A percentile compares a stretch with the other conserved stretches of the same genome.
Evolutionary conservation across 2,888 invertebrate species (phyloP).

Genomic region (Drosophila villosipedis): DNA sequence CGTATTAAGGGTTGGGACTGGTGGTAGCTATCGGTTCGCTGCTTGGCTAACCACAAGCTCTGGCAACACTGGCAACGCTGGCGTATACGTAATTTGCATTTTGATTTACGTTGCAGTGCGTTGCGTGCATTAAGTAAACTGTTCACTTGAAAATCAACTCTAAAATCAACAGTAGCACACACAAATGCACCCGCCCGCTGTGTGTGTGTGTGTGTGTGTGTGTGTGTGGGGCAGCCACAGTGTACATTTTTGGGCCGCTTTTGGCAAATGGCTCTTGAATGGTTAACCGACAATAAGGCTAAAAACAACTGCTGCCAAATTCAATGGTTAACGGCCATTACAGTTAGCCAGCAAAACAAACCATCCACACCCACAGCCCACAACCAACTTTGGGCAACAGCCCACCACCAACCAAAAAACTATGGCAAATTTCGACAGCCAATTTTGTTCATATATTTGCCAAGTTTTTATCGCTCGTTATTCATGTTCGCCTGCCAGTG

Average conservation of each 20-base stretch:
- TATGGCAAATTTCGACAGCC: slow-evolving; percentile 41
- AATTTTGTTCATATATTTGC: slow-evolving; percentile 77
- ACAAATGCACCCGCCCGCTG: slow-evolving; percentile 36
- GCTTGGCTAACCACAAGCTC: slow-evolving; percentile 67
- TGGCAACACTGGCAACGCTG: slow-evolving; percentile 70
- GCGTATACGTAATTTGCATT: slow-evolving; percentile 79
- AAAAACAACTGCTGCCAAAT: slow-evolving; percentile 59
- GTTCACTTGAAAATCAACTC: slow-evolving; percentile 82
- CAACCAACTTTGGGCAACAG: too few species aligned
- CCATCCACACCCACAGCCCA: neutral
- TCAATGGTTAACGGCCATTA: slow-evolving; percentile 67
- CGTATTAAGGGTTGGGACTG: slow-evolving; percentile 15
- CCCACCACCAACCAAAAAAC: neutral
- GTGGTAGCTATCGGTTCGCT: slow-evolving; percentile 21
- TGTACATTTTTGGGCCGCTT: slow-evolving; percentile 56
- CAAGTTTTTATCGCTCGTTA: slow-evolving; percentile 78
- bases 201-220: slow-evolving; percentile 9
- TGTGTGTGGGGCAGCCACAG: slow-evolving; percentile 42
- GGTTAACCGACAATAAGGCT: slow-evolving; percentile 75
- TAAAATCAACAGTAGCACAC: slow-evolving; percentile 72
- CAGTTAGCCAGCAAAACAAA: slow-evolving; percentile 27
- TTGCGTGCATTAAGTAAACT: slow-evolving; percentile 76
- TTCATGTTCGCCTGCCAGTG: slow-evolving; percentile 54
- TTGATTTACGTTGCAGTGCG: slow-evolving; percentile 53
- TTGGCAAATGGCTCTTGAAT: slow-evolving; percentile 69